These are phyloP conservation scores for Pipra filicauda DNA, from an alignment of 2,113 vertebrate species.

Conservation along the genomic window DNA sequence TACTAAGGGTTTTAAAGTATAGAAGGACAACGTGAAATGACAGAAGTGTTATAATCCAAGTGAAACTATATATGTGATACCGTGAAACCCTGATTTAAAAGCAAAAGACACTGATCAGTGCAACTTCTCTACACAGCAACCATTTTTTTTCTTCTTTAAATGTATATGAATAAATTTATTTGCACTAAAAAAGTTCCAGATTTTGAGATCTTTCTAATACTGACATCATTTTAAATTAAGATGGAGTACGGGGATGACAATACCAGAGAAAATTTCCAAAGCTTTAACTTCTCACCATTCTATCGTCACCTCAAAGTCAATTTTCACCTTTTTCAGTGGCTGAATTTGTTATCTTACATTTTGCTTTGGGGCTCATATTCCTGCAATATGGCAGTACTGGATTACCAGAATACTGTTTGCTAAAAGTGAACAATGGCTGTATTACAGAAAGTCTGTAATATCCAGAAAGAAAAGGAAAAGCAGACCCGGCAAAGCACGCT, in stretches of 20 bases:
- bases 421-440: slow-evolving; percentile 54
- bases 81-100: neutral
- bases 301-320: slow-evolving; percentile 80
- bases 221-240: slow-evolving; percentile 69
- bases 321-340: slow-evolving; percentile 80
- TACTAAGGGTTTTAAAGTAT: neutral
- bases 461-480: slow-evolving; percentile 40
- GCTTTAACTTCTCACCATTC: slow-evolving; percentile 76
- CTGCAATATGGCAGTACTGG: slow-evolving; percentile 49
- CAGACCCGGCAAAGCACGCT: neutral
- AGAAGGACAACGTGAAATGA: neutral
- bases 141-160: neutral
- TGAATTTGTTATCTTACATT: slow-evolving; percentile 76
- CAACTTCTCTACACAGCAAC: neutral
- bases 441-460: neutral
- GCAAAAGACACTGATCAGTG: neutral
- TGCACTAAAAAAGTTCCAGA: neutral
- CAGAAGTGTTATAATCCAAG: neutral
- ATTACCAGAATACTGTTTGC: slow-evolving; percentile 43
- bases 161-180: neutral
- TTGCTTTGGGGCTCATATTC: slow-evolving; percentile 68
- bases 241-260: slow-evolving; percentile 60
- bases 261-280: slow-evolving; percentile 67
- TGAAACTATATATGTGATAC: neutral
- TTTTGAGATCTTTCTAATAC: slow-evolving; percentile 40